Evolutionary conservation across 2,797 vertebrate genomes (phyloP).

Genomic region (Erethizon dorsatum): DNA sequence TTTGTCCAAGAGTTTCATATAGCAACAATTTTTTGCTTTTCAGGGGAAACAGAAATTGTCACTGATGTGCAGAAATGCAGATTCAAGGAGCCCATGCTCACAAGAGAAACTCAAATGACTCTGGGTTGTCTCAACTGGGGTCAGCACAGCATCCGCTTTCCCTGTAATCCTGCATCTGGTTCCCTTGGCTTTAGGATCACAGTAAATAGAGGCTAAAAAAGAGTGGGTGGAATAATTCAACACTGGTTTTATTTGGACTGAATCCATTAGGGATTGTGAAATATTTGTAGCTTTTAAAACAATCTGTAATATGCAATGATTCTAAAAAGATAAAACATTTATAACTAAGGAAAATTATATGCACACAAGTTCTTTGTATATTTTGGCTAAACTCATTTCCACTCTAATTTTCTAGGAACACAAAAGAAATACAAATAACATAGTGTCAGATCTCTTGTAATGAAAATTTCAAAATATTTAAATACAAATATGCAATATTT

Average conservation of each 20-base stretch:
- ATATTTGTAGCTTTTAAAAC: conserved; percentile 53
- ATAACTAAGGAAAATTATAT: not conserved
- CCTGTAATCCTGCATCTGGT: conserved; percentile 74
- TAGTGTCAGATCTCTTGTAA: not conserved
- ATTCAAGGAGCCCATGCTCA: conserved; percentile 69
- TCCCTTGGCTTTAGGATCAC: conserved; percentile 60
- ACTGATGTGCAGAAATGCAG: conserved; percentile 73
- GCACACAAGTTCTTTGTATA: not conserved
- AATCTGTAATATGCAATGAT: not conserved
- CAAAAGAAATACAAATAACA: not conserved
- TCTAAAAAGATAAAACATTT: not conserved
- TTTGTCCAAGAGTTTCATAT: conserved; percentile 81
- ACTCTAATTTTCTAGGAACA: not conserved
- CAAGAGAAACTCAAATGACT: conserved; percentile 79
- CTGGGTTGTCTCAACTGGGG: conserved; percentile 78
- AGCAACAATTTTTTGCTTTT: conserved; percentile 83
- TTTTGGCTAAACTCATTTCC: not conserved
- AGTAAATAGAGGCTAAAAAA: conserved; percentile 65
- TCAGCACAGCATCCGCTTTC: conserved; percentile 79
- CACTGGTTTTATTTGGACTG: conserved; percentile 56
- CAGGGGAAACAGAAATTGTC: conserved; percentile 79
- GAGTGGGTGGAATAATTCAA: conserved; percentile 60
- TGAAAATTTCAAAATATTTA: conserved; percentile 48
- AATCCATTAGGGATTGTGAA: conserved; percentile 41
- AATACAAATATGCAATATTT: conserved; percentile 34